Percentiles rank a stretch among this genome's conserved stretches.
phyloP scores from a whole-genome alignment of 1,140 invertebrate species.

The Trachymyrmex cornetzi region DNA sequence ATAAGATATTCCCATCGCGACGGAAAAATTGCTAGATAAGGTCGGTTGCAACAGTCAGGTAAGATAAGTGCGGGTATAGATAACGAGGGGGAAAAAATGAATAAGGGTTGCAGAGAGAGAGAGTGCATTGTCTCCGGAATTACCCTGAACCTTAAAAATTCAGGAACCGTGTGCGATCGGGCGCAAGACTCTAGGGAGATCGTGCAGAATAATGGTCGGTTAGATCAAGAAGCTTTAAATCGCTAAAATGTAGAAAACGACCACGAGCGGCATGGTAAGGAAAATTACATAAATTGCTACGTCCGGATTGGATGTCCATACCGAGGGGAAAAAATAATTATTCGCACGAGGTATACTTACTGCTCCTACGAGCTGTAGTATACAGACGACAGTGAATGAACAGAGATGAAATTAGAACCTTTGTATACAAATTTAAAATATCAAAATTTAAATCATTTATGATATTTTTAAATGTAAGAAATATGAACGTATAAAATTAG shows the following conservation, averaged over 20 bases:
- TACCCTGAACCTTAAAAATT: constrained; percentile 29
- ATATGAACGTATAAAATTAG: neutral
- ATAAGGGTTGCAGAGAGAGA: neutral
- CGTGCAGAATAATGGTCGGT: constrained; percentile 11
- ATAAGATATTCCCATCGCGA: constrained; percentile 14
- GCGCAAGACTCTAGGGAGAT: neutral
- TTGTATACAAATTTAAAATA: neutral
- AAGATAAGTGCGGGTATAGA: constrained; percentile 55
- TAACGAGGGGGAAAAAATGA: constrained; percentile 12
- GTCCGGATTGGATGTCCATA: neutral
- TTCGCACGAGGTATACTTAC: neutral
- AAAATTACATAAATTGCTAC: constrained; percentile 38
- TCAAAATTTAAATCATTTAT: neutral
- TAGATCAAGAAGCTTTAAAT: neutral
- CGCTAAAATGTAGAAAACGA: neutral
- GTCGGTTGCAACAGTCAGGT: neutral
- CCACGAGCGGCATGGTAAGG: neutral
- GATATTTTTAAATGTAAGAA: neutral
- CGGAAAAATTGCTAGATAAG: constrained; percentile 19
- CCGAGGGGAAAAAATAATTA: constrained; percentile 35
- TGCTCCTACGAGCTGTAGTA: neutral
- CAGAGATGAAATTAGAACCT: neutral
- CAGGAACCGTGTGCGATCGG: neutral
- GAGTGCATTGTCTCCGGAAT: constrained; percentile 3
- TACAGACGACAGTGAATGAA: neutral